Conservation (phyloP, 2,797 vertebrate genomes). For the Chrysocyon brachyurus region DNA sequence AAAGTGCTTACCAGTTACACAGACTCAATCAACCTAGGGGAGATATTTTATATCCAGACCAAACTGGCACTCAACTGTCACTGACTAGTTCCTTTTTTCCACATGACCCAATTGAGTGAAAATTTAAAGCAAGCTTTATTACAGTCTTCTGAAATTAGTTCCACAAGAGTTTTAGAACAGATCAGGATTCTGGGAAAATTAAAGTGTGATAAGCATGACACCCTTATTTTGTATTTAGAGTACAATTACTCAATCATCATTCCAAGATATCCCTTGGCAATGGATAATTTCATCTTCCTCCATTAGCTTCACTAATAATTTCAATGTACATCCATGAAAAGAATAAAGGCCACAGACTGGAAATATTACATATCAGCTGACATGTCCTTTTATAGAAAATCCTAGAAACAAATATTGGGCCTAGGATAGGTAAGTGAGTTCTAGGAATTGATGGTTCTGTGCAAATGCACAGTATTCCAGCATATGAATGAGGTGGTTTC, state of each 20-base stretch:
- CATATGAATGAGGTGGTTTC: background rate
- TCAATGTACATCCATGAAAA: conserved; percentile 68
- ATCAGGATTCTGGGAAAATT: background rate
- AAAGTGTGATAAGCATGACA: background rate
- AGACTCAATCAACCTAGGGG: background rate
- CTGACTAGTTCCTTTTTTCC: no score
- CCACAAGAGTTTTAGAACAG: background rate
- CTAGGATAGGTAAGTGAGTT: background rate
- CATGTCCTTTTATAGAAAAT: background rate
- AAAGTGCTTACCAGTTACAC: background rate
- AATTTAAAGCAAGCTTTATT: background rate
- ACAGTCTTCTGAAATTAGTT: background rate
- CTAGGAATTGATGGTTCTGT: background rate
- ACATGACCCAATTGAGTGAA: background rate
- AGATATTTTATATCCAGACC: background rate
- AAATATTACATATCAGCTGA: background rate
- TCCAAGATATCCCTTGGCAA: conserved; percentile 65
- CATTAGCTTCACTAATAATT: conserved; percentile 73
- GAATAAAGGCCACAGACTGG: background rate
- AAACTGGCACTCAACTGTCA: background rate
- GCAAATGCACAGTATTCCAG: background rate
- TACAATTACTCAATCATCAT: conserved; percentile 25
- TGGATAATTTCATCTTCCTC: conserved; percentile 60
- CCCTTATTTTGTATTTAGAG: conserved; percentile 73
- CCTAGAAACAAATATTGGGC: background rate